Evolutionary conservation across 2,797 vertebrate species (phyloP).

Genomic region (Scyliorhinus canicula): DNA sequence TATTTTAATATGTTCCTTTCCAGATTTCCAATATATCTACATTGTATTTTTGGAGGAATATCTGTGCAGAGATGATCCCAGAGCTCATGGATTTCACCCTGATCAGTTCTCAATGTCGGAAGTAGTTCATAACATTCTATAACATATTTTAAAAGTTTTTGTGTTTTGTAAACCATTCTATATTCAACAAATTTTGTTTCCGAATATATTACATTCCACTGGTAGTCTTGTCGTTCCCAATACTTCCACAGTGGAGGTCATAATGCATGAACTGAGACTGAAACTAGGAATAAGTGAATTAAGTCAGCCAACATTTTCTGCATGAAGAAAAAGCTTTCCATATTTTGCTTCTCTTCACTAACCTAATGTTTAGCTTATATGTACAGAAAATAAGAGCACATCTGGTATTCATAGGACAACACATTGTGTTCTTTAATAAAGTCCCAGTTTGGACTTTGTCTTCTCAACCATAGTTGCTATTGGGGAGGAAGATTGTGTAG

Average conservation of each 20-base stretch:
- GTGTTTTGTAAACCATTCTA: not conserved
- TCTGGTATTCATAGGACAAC: not conserved
- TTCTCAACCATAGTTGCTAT: not conserved
- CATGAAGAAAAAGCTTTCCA: not conserved
- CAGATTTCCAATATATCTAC: not conserved
- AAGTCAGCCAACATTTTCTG: not conserved
- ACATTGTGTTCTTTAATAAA: not conserved
- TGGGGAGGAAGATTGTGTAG: too few relatives aligned
- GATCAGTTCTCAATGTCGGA: not conserved
- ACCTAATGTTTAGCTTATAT: not conserved
- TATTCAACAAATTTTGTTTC: slow-evolving; percentile 3
- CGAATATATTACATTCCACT: not conserved
- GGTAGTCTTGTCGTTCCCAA: not conserved
- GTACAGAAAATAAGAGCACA: not conserved
- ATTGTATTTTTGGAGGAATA: not conserved
- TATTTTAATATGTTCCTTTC: not conserved
- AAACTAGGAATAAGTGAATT: not conserved
- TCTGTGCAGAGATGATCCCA: not conserved
- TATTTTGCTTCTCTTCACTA: not conserved
- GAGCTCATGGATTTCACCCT: slow-evolving; percentile 1
- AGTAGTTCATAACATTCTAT: not conserved
- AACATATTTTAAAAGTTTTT: not conserved
- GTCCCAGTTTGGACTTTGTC: not conserved
- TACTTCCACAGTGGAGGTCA: not conserved
- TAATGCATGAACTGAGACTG: not conserved